These are phyloP conservation scores for Ceyx margarethae DNA, from an alignment of 2,113 vertebrate genomes.

Conservation along the genomic window DNA sequence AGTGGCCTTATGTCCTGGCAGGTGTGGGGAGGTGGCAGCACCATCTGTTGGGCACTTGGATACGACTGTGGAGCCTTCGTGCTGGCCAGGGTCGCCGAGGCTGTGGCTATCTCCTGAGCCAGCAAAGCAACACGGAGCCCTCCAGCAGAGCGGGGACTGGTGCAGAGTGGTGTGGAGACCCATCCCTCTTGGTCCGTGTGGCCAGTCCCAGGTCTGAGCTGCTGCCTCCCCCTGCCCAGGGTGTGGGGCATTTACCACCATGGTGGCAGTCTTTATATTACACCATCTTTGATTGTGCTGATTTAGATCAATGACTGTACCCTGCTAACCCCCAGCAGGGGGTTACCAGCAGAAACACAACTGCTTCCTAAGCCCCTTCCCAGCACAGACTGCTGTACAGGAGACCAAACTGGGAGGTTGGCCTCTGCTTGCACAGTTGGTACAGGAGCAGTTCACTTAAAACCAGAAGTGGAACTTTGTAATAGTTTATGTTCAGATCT, in stretches of 20 bases:
- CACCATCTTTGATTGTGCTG: fast-evolving
- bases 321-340: not conserved
- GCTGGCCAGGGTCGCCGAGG: not conserved
- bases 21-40: not conserved
- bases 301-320: not conserved
- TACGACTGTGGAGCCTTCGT: fast-evolving
- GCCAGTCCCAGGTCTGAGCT: not conserved
- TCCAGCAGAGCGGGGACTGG: not conserved
- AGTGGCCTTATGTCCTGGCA: fast-evolving
- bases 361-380: not conserved
- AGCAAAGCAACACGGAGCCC: fast-evolving
- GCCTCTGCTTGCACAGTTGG: not conserved
- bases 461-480: not conserved
- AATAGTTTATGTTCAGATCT: fast-evolving
- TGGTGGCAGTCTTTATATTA: fast-evolving
- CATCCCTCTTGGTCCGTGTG: fast-evolving
- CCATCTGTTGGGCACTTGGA: fast-evolving
- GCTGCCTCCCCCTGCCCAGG: not conserved
- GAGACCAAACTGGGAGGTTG: not conserved
- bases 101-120: fast-evolving
- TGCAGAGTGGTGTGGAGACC: fast-evolving
- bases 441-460: not conserved
- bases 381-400: not conserved
- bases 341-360: not conserved
- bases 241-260: fast-evolving